Evolutionary conservation across 2,888 invertebrate species (phyloP).

Genomic region (Macrophya annulata): DNA sequence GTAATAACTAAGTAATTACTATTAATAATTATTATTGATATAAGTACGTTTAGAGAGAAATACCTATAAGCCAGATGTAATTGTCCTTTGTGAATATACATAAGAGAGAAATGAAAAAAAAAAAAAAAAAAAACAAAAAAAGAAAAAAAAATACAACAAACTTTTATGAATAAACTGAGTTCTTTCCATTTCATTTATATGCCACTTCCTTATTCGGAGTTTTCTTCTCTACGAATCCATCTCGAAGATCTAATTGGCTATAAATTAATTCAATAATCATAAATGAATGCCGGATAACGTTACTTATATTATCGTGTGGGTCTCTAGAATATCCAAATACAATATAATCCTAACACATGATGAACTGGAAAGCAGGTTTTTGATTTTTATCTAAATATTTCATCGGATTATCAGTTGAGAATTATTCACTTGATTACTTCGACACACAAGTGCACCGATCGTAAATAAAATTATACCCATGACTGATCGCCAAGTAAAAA

Average conservation of each 20-base stretch:
- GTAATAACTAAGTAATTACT: constrained; percentile 65
- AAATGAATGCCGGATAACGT: background rate
- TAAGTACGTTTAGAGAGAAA: constrained; percentile 75
- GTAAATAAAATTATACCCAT: constrained; percentile 5
- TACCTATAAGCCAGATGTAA: constrained; percentile 78
- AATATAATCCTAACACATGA: background rate
- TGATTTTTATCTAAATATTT: constrained; percentile 15
- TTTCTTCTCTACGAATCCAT: background rate
- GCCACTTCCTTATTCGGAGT: background rate
- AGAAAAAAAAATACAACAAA: constrained; percentile 76
- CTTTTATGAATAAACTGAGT: constrained; percentile 76
- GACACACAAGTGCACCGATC: background rate
- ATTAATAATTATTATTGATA: constrained; percentile 73
- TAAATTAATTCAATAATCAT: background rate
- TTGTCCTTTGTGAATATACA: constrained; percentile 79
- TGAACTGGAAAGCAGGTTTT: background rate
- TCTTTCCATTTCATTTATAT: constrained; percentile 37
- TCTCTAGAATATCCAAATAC: constrained; percentile 2
- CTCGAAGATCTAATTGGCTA: constrained; percentile 16
- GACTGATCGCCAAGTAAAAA: constrained; percentile 2
- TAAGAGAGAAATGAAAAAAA: constrained; percentile 75
- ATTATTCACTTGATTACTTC: background rate
- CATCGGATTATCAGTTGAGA: constrained; percentile 3
- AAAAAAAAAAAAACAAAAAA: constrained; percentile 46
- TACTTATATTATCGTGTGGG: background rate